These are phyloP conservation scores for Magallana nippona DNA, from an alignment of 2,888 invertebrate species.

Conservation along the genomic window DNA sequence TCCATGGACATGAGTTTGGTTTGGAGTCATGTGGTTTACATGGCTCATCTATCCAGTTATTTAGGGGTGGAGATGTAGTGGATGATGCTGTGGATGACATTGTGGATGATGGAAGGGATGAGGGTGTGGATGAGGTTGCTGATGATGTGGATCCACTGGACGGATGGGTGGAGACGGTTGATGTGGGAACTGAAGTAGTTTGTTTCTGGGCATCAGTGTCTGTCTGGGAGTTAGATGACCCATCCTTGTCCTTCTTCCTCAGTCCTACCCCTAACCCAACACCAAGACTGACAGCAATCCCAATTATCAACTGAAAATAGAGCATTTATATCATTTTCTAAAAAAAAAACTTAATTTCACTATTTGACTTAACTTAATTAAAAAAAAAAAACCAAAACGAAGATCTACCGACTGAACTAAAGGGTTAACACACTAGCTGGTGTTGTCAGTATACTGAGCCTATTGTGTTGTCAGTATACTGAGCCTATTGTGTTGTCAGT, in stretches of 20 bases:
- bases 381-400: too few relatives aligned
- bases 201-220: not conserved
- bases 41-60: conserved; percentile 54
- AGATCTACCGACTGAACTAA: too few relatives aligned
- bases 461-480: too few relatives aligned
- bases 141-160: not conserved
- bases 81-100: too few relatives aligned
- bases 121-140: not conserved
- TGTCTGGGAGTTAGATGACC: not conserved
- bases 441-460: too few relatives aligned
- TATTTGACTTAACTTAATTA: too few relatives aligned
- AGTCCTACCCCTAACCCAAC: conserved; percentile 46
- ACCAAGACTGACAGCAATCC: conserved; percentile 42
- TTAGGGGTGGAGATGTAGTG: conserved; percentile 21
- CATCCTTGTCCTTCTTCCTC: not conserved
- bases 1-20: conserved; percentile 55
- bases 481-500: too few relatives aligned
- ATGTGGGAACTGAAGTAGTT: not conserved
- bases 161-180: not conserved
- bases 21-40: conserved; percentile 45
- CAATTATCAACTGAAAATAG: conserved; percentile 41
- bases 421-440: too few relatives aligned
- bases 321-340: not conserved
- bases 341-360: too few relatives aligned
- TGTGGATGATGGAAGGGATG: conserved; percentile 21